These are phyloP conservation scores for Gobio gobio DNA, from an alignment of 2,113 vertebrate species.

Conservation along the genomic window DNA sequence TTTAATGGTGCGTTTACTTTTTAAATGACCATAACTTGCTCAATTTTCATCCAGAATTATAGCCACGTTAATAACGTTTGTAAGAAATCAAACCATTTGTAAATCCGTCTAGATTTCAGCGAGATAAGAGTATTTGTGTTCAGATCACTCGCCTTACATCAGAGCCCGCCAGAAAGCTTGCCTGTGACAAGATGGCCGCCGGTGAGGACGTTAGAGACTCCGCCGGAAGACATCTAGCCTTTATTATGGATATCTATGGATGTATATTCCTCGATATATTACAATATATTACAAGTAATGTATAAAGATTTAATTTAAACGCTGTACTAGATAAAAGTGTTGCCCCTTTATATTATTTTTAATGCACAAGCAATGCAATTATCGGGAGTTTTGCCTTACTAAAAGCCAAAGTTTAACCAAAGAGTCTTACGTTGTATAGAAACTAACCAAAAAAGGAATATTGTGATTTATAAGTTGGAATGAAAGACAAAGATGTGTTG, in stretches of 20 bases:
- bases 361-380: slow-evolving; percentile 77
- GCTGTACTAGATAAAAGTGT: slow-evolving; percentile 36
- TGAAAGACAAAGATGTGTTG: not conserved
- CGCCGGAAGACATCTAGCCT: too few relatives aligned
- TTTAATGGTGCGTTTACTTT: too few relatives aligned
- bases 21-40: too few relatives aligned
- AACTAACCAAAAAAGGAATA: not conserved
- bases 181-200: too few relatives aligned
- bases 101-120: too few relatives aligned
- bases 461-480: not conserved
- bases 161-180: too few relatives aligned
- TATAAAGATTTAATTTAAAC: not conserved
- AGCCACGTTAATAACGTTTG: too few relatives aligned
- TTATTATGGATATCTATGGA: not conserved
- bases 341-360: slow-evolving; percentile 49
- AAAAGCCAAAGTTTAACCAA: slow-evolving; percentile 43
- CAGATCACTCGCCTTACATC: too few relatives aligned
- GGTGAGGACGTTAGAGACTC: too few relatives aligned
- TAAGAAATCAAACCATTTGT: too few relatives aligned
- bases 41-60: too few relatives aligned
- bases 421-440: not conserved
- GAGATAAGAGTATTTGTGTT: too few relatives aligned
- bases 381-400: slow-evolving; percentile 43
- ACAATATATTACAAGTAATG: not conserved
- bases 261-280: not conserved